Conservation (phyloP, 2,797 vertebrate genomes). For the Monodelphis domestica region DNA sequence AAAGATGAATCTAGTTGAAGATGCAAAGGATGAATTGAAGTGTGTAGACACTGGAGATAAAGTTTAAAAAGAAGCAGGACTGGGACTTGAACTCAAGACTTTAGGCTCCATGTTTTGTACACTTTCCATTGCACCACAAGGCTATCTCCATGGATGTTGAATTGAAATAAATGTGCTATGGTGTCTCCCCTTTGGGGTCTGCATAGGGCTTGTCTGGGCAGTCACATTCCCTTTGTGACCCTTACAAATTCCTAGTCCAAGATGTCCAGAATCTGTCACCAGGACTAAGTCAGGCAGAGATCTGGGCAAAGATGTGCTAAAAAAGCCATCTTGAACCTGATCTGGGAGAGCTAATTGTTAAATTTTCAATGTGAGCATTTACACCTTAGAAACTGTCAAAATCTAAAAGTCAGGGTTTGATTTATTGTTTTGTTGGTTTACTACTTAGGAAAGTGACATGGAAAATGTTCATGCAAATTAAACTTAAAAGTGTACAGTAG, state of each 20-base stretch:
- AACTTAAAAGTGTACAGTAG: not conserved
- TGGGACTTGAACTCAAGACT: not conserved
- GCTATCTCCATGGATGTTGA: not conserved
- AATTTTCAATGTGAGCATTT: not conserved
- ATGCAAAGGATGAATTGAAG: not conserved
- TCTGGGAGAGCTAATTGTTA: too few relatives aligned
- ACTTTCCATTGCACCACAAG: not conserved
- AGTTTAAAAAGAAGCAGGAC: not conserved
- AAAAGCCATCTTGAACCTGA: not conserved
- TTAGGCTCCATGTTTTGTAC: not conserved
- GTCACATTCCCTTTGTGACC: slow-evolving; percentile 28
- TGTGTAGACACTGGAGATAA: not conserved
- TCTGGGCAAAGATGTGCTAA: not conserved
- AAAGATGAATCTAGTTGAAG: not conserved
- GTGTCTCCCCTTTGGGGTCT: too few relatives aligned
- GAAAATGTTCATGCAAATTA: not conserved
- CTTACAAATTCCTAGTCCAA: not conserved
- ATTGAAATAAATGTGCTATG: not conserved
- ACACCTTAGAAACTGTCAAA: too few relatives aligned
- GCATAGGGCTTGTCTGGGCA: not conserved
- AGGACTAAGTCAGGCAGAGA: not conserved
- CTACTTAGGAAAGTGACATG: not conserved
- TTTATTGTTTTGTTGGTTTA: not conserved
- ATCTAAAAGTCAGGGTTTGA: not conserved
- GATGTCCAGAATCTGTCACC: not conserved